A percentile compares a stretch with the other conserved stretches of the same genome.
Evolutionary conservation across 2,797 vertebrate species (phyloP).

Genomic region (Mallotus villosus): DNA sequence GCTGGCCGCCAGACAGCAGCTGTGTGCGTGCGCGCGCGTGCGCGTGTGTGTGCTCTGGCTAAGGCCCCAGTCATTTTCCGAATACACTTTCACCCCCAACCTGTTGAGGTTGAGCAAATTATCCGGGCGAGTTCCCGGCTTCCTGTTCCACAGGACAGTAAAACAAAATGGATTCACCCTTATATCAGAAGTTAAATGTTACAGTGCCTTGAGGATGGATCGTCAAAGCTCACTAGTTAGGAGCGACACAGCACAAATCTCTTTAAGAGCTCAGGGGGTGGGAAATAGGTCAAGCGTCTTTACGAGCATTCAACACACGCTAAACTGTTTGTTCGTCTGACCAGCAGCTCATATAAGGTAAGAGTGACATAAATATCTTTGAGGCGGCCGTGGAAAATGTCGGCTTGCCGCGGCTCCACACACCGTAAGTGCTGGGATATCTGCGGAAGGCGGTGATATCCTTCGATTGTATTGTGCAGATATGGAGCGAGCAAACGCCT

Average conservation of each 20-base stretch:
- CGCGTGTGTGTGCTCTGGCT: neutral
- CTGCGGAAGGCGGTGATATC: constrained; percentile 42
- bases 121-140: neutral
- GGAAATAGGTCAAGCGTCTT: constrained; percentile 59
- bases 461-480: constrained; percentile 46
- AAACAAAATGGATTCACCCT: constrained; percentile 15
- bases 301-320: constrained; percentile 39
- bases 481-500: neutral
- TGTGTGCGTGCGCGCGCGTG: constrained; percentile 5
- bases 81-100: constrained; percentile 8
- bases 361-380: constrained; percentile 52
- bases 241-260: constrained; percentile 53
- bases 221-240: constrained; percentile 43
- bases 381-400: constrained; percentile 33
- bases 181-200: constrained; percentile 16
- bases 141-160: constrained; percentile 1
- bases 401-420: constrained; percentile 29
- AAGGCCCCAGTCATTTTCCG: neutral
- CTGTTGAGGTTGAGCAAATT: constrained; percentile 5
- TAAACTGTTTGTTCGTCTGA: constrained; percentile 28
- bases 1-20: neutral
- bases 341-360: constrained; percentile 50
- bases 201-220: constrained; percentile 21
- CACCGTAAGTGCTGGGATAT: constrained; percentile 34
- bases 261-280: constrained; percentile 62